These are phyloP conservation scores for Phymanthus crucifer DNA, from an alignment of 92 coral and sea anemone species.

Conservation along the genomic window DNA sequence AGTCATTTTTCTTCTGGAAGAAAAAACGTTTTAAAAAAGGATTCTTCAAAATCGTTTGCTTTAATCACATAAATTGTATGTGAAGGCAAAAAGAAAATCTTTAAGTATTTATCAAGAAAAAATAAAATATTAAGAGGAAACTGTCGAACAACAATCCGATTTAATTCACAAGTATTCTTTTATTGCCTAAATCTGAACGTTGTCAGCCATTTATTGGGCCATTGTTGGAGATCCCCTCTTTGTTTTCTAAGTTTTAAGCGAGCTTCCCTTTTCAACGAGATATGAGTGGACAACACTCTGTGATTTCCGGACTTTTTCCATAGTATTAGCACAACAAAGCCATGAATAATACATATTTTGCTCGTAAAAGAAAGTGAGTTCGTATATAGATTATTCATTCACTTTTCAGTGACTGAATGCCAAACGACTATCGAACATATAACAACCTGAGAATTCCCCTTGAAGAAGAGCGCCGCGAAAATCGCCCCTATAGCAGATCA, in stretches of 20 bases:
- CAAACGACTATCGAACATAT: slow-evolving; percentile 8
- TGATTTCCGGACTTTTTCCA: slow-evolving; percentile 77
- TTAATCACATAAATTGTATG: background rate
- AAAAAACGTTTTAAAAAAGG: background rate
- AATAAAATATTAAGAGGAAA: slow-evolving; percentile 50
- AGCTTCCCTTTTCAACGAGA: slow-evolving; percentile 16
- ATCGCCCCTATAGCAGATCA: background rate
- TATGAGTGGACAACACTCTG: slow-evolving; percentile 13
- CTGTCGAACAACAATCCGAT: slow-evolving; percentile 38
- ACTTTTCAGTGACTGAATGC: slow-evolving; percentile 9
- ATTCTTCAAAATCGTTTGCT: background rate
- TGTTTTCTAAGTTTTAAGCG: background rate
- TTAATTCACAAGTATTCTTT: slow-evolving; percentile 17
- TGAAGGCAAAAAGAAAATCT: background rate
- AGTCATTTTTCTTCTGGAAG: too few relatives aligned
- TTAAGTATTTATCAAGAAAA: slow-evolving; percentile 29
- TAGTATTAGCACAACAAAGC: slow-evolving; percentile 83
- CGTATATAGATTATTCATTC: slow-evolving; percentile 17
- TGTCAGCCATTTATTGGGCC: slow-evolving; percentile 1
- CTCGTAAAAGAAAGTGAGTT: slow-evolving; percentile 51
- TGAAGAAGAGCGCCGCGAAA: background rate
- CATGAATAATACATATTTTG: slow-evolving; percentile 77
- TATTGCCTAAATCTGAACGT: background rate
- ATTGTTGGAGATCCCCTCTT: slow-evolving; percentile 11
- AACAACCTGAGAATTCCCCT: slow-evolving; percentile 16